Conservation (phyloP, 2,888 invertebrate species). For the Seira ritae region DNA sequence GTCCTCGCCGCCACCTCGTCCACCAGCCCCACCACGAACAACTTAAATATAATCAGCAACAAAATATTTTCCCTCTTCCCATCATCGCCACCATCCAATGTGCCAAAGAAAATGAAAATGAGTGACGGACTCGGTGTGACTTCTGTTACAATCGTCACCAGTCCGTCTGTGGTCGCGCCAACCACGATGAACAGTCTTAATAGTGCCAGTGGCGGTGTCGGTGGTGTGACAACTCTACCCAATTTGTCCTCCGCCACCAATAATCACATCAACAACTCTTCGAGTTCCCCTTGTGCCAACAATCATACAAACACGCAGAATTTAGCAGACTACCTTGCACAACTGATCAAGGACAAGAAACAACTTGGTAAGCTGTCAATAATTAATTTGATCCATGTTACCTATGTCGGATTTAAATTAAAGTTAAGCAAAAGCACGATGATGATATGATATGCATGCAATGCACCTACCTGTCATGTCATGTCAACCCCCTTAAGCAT, state of each 20-base stretch:
- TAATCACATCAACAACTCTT: constrained; percentile 58
- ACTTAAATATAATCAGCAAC: constrained; percentile 53
- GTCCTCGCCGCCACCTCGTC: background rate
- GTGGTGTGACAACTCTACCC: constrained; percentile 62
- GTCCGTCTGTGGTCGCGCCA: constrained; percentile 68
- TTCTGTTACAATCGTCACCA: constrained; percentile 72
- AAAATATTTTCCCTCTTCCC: constrained; percentile 63
- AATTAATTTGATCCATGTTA: no score
- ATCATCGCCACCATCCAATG: constrained; percentile 63
- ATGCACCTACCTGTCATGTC: no score
- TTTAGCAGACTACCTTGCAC: constrained; percentile 99
- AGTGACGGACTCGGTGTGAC: constrained; percentile 73
- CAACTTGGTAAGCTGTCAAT: no score
- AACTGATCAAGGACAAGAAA: constrained; percentile 99
- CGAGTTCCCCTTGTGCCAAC: constrained; percentile 64
- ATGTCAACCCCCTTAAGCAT: no score
- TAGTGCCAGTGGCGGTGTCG: constrained; percentile 68
- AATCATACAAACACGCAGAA: constrained; percentile 87
- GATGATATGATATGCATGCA: no score
- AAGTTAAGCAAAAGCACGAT: no score
- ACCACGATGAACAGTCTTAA: constrained; percentile 72
- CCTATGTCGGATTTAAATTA: no score
- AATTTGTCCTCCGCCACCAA: constrained; percentile 55
- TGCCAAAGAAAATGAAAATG: constrained; percentile 74
- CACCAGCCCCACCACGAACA: constrained; percentile 38